Evolutionary conservation across 1,140 invertebrate genomes (phyloP).

Genomic region (honey bee (Apis mellifera)): Amel_HAv3.1 CM009944.2:8738501-8739000

Average conservation of each 20-base stretch:
- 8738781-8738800: conserved; percentile 36
- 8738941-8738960: conserved; percentile 47
- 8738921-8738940: conserved; percentile 35
- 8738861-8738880: conserved; percentile 24
- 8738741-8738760: conserved; percentile 73
- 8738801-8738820: conserved; percentile 23
- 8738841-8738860: too few relatives aligned
- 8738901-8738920: conserved; percentile 34
- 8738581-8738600: conserved; percentile 49
- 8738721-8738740: conserved; percentile 77
- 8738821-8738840: conserved; percentile 7
- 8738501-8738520: conserved; percentile 45
- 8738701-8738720: conserved; percentile 77
- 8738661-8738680: conserved; percentile 77
- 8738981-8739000: conserved; percentile 43
- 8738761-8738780: conserved; percentile 58
- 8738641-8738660: conserved; percentile 73
- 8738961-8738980: conserved; percentile 8
- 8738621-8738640: conserved; percentile 76
- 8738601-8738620: conserved; percentile 66
- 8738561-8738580: conserved; percentile 31
- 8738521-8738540: conserved; percentile 33
- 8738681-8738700: conserved; percentile 72
- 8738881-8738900: conserved; percentile 13
- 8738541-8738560: conserved; percentile 31